Evolutionary conservation across 1,140 invertebrate species (phyloP).

Genomic region (Dendrolimus kikuchii): DNA sequence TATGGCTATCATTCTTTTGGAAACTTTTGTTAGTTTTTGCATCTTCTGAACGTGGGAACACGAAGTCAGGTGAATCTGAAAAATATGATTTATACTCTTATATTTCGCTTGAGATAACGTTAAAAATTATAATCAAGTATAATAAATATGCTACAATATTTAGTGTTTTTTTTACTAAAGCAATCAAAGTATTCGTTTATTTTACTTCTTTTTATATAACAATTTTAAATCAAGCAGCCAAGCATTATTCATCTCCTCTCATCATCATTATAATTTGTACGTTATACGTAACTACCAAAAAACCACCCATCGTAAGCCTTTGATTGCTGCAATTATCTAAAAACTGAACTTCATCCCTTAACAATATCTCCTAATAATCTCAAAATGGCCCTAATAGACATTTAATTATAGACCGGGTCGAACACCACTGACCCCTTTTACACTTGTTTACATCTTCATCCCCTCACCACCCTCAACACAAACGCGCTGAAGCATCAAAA

Average conservation of each 20-base stretch:
- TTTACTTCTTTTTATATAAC: no score
- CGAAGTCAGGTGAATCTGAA: no score
- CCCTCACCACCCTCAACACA: conserved; percentile 33
- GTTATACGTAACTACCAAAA: conserved; percentile 15
- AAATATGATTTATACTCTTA: no score
- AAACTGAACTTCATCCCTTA: conserved; percentile 41
- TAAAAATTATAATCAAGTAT: no score
- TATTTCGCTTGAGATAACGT: no score
- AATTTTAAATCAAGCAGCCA: neutral
- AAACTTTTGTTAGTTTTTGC: conserved; percentile 46
- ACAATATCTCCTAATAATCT: conserved; percentile 57
- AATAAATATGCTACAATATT: no score
- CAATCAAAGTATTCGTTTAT: no score
- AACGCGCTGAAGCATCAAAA: conserved; percentile 63
- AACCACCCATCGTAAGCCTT: conserved; percentile 24
- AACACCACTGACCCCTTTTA: conserved; percentile 69
- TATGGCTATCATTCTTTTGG: conserved; percentile 22
- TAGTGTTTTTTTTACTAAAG: no score
- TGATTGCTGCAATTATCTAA: conserved; percentile 45
- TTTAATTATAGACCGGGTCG: conserved; percentile 59
- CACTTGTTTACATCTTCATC: conserved; percentile 72
- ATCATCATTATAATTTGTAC: neutral
- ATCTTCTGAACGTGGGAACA: conserved; percentile 34
- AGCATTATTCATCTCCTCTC: neutral
- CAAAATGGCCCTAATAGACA: conserved; percentile 65